Evolutionary conservation across 2,113 vertebrate genomes (phyloP).

Genomic region (Amazona guildingii): DNA sequence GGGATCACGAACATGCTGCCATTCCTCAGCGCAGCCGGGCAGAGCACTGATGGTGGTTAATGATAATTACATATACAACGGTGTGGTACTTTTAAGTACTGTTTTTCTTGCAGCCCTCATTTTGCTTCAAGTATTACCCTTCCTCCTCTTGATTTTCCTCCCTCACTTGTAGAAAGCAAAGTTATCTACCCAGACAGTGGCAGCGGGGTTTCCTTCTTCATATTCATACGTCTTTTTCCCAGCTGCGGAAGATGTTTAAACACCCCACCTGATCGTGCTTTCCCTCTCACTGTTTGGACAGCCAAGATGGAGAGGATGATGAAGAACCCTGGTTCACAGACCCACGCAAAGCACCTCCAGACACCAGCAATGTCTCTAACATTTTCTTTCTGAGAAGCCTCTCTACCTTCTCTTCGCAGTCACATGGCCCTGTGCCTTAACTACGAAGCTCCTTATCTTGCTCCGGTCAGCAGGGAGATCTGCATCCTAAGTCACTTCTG

Average conservation of each 20-base stretch:
- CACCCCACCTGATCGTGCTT: neutral
- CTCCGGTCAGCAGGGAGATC: neutral
- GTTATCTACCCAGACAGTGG: neutral
- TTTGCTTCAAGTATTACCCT: neutral
- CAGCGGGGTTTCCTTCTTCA: neutral
- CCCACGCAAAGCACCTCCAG: neutral
- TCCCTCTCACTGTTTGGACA: neutral
- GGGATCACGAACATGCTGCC: neutral
- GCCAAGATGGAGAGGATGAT: neutral
- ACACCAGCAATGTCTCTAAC: neutral
- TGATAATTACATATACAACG: neutral
- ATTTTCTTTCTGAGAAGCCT: neutral
- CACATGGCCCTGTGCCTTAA: neutral
- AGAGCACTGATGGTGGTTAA: neutral
- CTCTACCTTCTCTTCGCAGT: neutral
- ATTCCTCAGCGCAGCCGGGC: neutral
- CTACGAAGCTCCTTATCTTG: neutral
- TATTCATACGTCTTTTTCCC: neutral
- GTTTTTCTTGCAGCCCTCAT: neutral
- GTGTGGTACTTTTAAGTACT: neutral
- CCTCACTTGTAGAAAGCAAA: neutral
- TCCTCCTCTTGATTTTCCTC: neutral
- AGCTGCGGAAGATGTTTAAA: neutral
- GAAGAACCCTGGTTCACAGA: neutral
- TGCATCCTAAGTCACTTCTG: fast-evolving